Evolutionary conservation across 2,797 vertebrate genomes (phyloP).

Genomic region (Esox masquinongy): DNA sequence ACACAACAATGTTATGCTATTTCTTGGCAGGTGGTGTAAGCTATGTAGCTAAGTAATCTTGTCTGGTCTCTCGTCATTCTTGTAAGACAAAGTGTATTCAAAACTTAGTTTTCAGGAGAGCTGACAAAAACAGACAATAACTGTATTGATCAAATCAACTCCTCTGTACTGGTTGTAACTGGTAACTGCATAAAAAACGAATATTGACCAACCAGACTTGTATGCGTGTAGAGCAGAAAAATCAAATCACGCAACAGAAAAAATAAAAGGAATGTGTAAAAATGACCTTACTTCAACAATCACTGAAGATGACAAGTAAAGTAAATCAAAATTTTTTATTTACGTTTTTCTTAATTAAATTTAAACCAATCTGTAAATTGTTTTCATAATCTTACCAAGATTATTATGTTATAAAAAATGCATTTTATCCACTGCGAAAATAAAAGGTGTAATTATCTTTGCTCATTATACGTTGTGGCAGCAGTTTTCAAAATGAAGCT

Average conservation of each 20-base stretch:
- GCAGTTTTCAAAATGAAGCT: slow-evolving; percentile 42
- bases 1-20: slow-evolving; percentile 44
- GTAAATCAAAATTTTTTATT: background rate
- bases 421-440: background rate
- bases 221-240: background rate
- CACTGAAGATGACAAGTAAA: background rate
- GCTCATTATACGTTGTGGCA: slow-evolving; percentile 14
- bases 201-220: background rate
- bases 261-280: background rate
- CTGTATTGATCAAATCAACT: background rate
- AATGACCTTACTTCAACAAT: too few species aligned
- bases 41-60: background rate
- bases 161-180: slow-evolving; percentile 4
- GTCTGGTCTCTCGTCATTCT: background rate
- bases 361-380: background rate
- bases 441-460: background rate
- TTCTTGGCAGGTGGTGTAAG: slow-evolving; percentile 31
- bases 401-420: slow-evolving; percentile 1
- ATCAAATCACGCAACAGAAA: background rate
- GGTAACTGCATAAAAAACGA: background rate
- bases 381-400: background rate
- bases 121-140: background rate
- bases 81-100: background rate
- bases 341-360: background rate
- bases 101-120: background rate